Base-by-base conservation (phyloP, 2,888 invertebrate species). In the Lampropteryx suffumata region DNA sequence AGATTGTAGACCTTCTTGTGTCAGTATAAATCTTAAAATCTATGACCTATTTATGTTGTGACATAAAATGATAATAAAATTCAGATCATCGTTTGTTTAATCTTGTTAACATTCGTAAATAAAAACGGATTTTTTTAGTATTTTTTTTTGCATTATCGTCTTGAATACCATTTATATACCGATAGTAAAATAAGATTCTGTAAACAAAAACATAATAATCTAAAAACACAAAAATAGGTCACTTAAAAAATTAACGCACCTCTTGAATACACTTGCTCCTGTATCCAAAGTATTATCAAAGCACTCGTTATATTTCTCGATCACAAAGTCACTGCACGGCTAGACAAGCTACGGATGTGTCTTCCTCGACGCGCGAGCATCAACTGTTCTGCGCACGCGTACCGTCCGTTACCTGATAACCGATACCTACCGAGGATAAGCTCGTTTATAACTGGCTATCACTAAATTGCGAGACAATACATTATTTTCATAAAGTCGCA, bases 321-420 rank as follows among this genome's bases (percentile, higher is more conserved):
- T 71, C 76, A 79, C 82, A 70, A 64, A 72, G 65, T 69, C 76
- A 81, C 81, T 67, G 66, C 71, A 61, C 71, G 64, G 70, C 79
- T 73, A 75, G 75, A 57, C 61, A 71, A 76, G 72, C 47, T 48
- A 27, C 82, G 82, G 85, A 81, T 84, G 88, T 84, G 85, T 86
- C 87, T 81, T 87, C 87, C 78, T 69, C 83, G 76, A 69, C 87
- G 88, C 82, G 74, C 88, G 82, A 80, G 67, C 88, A 88, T 89
- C 88, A 87, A 89, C 89, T 89, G 88, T 66, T 73, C 76, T 70
- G 74, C 74, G 78, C 74, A 62, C 69, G 77, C 79, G 74, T 71
- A 64, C 66, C 62, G 62, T 65, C 68, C 62, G 65, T 62, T 70
- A 73, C 55, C 73, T 84, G 87, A 89, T 88, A 87, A 87, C 79